phyloP scores from a whole-genome alignment of 2,797 vertebrate species.

The Pseudotriccus pelzelni region DNA sequence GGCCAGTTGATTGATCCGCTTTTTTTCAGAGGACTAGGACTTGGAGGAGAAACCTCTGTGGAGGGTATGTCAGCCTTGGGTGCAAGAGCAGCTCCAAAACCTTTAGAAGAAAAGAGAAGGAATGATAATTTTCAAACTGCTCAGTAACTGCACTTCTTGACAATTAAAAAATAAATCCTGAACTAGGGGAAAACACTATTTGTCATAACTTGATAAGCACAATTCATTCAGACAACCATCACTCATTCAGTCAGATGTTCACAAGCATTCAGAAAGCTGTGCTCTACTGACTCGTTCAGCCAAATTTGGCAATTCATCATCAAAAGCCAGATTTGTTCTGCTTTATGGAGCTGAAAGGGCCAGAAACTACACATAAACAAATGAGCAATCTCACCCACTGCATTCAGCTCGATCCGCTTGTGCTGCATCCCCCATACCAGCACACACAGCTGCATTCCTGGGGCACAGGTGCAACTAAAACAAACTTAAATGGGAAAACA shows the following conservation, averaged over 20 bases:
- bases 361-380: constrained; percentile 15
- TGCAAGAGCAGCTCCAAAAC: constrained; percentile 59
- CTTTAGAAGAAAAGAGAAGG: constrained; percentile 56
- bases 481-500: background rate
- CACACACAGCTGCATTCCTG: background rate
- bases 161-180: background rate
- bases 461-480: background rate
- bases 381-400: background rate
- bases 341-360: constrained; percentile 12
- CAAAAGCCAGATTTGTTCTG: constrained; percentile 25
- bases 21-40: constrained; percentile 91
- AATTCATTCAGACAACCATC: background rate
- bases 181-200: background rate
- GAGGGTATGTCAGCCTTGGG: constrained; percentile 78
- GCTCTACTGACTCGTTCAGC: background rate
- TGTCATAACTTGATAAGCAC: background rate
- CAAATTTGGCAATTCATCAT: background rate
- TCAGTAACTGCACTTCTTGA: background rate
- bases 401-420: background rate
- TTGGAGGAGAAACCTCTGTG: constrained; percentile 86
- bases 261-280: background rate
- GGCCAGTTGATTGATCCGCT: constrained; percentile 93
- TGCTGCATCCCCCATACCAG: background rate
- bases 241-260: background rate
- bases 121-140: background rate